Percentiles rank a stretch among this genome's conserved stretches.
phyloP scores from a whole-genome alignment of 2,888 invertebrate genomes.

The Conomelus anceps region DNA sequence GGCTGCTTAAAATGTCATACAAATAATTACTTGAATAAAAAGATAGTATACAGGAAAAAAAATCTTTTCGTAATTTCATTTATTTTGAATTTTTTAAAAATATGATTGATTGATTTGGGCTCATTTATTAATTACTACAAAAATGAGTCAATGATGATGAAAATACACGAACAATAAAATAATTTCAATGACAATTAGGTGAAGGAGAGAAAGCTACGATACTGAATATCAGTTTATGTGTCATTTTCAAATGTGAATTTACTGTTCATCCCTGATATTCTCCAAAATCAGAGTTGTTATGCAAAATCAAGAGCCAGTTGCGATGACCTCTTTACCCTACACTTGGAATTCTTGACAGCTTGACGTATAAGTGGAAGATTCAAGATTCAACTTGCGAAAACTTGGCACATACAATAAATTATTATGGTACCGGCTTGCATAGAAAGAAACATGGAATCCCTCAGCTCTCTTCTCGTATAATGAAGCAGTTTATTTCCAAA shows the following conservation, averaged over 20 bases:
- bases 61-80: too few relatives aligned
- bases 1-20: too few relatives aligned
- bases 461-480: neutral
- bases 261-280: neutral
- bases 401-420: neutral
- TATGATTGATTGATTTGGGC: too few relatives aligned
- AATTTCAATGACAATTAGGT: neutral
- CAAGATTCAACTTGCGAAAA: neutral
- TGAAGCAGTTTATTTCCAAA: neutral
- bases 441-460: neutral
- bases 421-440: neutral
- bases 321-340: neutral
- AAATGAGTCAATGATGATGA: neutral
- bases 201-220: neutral
- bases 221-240: neutral
- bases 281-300: neutral
- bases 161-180: neutral
- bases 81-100: too few relatives aligned
- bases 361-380: neutral
- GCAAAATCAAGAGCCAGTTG: neutral
- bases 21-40: too few relatives aligned
- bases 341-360: neutral
- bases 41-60: too few relatives aligned
- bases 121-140: neutral
- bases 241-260: neutral